Base-by-base conservation (phyloP, 2,888 invertebrate species). In the Oxyscelio sp. region DNA sequence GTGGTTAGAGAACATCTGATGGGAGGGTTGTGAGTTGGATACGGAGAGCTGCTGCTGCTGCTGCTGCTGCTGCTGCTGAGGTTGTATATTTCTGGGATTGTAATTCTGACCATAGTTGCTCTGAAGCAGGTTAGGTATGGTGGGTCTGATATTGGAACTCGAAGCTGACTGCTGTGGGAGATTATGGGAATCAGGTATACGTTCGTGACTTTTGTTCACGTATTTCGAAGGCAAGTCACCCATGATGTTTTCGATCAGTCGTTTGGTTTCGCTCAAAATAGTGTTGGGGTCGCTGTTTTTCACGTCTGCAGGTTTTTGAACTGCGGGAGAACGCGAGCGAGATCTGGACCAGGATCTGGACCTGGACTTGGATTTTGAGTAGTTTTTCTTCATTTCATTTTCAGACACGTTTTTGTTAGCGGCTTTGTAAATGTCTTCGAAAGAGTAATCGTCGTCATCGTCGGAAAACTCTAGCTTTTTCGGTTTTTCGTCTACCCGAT, bases 381-480 rank as follows among this genome's bases (percentile, higher is more conserved):
- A 89, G 0, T 91, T 89, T 8, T 88, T 90, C 93, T 96, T 95
- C 83, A 95, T 95, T 13, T 96, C 95, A 43, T 95, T 95, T 80
- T 96, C 96, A 86, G 95, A 96, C 0, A 97, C 96, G 91, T 97
- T 97, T 89, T 96, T 96, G 0, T 96, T 96, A 0, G 96, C 97
- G 0, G 97, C 97, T 92, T 97, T 96, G 88, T 97, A 97, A 50
- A 97, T 97, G 92, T 98, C 98, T 87, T 97, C 97, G 85, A 97
- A 97, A n/a, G 96, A 96, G 89, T 98, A 98, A 90, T 97, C 97
- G 89, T 97, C 97, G 78, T 96, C 96, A 75, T 97, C 97, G 65
- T 96, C 96, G 0, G 97, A 96, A n/a, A 96, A 95, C 78, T 96
- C 95, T 24, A 96, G 92, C 65, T 95, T 94, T 0, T 94, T 93